Evolutionary conservation across 2,113 vertebrate genomes (phyloP).

Genomic region (Coturnix japonica): DNA sequence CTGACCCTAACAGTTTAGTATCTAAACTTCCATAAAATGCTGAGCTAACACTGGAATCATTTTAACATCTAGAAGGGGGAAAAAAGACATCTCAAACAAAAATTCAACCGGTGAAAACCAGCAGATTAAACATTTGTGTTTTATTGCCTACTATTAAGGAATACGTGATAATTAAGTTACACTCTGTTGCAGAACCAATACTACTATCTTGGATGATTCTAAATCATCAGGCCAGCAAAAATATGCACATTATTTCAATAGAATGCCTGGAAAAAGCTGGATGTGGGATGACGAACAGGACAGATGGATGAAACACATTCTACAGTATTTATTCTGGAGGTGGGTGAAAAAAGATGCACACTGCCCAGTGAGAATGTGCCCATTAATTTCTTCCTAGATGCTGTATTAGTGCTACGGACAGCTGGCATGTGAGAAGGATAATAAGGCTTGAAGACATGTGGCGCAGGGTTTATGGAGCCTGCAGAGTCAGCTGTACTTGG

Average conservation of each 20-base stretch:
- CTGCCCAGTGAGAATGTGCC: background rate
- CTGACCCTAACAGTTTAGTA: background rate
- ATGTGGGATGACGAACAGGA: background rate
- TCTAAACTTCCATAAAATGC: background rate
- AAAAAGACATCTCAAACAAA: background rate
- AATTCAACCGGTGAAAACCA: background rate
- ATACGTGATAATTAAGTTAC: background rate
- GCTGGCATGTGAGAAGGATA: slow-evolving; percentile 37
- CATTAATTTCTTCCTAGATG: slow-evolving; percentile 54
- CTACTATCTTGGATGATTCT: background rate
- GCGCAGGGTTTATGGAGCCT: slow-evolving; percentile 19
- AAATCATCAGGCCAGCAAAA: background rate
- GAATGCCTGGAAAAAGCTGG: slow-evolving; percentile 1
- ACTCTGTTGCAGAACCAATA: background rate
- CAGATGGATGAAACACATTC: slow-evolving; percentile 8
- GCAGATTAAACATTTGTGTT: background rate
- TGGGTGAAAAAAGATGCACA: background rate
- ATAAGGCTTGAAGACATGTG: background rate
- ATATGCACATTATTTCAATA: background rate
- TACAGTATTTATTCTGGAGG: background rate
- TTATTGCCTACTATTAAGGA: background rate
- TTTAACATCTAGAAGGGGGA: background rate
- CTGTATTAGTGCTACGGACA: background rate
- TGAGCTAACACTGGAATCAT: background rate
- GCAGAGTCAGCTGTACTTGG: slow-evolving; percentile 22